These are phyloP conservation scores for Nezara viridula DNA, from an alignment of 2,888 invertebrate genomes.

Conservation along the genomic window DNA sequence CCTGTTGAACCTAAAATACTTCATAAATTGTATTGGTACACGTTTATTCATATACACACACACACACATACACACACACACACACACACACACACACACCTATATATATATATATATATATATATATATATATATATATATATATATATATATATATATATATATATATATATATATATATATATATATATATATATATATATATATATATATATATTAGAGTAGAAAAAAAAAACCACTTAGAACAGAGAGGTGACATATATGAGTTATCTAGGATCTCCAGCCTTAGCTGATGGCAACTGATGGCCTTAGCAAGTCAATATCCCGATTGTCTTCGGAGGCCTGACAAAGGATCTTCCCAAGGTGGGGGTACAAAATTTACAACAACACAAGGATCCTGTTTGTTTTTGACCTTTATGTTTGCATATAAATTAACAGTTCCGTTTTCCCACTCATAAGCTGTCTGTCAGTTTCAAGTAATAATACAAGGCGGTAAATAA, in stretches of 20 bases:
- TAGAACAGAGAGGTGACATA: background rate
- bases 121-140: too few species aligned
- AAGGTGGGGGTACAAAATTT: constrained; percentile 21
- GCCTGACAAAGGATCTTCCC: constrained; percentile 2
- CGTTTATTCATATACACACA: too few species aligned
- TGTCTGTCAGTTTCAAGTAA: background rate
- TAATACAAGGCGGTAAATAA: background rate
- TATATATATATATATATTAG: too few species aligned
- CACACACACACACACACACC: too few species aligned
- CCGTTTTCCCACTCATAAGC: background rate
- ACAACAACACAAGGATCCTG: constrained; percentile 16
- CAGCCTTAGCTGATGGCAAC: constrained; percentile 34
- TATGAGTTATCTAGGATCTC: constrained; percentile 40
- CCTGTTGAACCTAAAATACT: too few species aligned
- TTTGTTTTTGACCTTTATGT: background rate
- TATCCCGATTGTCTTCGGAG: constrained; percentile 44
- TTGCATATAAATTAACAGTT: background rate
- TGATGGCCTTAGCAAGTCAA: constrained; percentile 47
- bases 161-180: too few species aligned
- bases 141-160: too few species aligned
- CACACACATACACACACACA: too few species aligned
- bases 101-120: too few species aligned
- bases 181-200: too few species aligned
- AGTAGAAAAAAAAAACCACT: background rate
- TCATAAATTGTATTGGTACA: too few species aligned